These are phyloP conservation scores for Callithrix jacchus DNA, from an alignment of 2,113 vertebrate genomes.

Conservation along the genomic window DNA sequence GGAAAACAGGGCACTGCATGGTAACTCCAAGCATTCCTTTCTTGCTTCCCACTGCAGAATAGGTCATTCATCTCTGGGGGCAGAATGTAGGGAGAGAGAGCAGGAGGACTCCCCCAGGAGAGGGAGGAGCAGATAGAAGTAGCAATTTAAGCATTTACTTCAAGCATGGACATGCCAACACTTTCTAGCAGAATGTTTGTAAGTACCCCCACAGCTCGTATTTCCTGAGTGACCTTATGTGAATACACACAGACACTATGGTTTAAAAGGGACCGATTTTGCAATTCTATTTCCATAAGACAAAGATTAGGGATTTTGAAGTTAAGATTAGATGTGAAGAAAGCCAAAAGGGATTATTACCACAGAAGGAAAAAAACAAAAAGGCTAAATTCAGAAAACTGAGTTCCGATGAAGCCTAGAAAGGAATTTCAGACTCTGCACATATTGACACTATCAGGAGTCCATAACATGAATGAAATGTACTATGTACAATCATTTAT, in stretches of 20 bases:
- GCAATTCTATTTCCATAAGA: neutral
- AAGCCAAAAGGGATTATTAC: neutral
- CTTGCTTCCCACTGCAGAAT: neutral
- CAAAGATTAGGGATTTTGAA: neutral
- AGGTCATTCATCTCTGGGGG: neutral
- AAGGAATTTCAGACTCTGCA: constrained; percentile 7
- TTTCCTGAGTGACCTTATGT: neutral
- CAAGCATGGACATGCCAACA: too few relatives aligned
- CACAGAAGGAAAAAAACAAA: neutral
- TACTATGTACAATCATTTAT: neutral
- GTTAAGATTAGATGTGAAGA: neutral
- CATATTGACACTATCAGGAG: neutral
- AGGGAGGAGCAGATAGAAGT: neutral
- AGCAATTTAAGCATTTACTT: neutral
- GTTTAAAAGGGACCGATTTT: neutral
- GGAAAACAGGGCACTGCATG: neutral
- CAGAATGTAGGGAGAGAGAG: neutral
- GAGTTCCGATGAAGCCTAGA: neutral
- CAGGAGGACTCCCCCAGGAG: neutral
- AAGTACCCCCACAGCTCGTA: neutral
- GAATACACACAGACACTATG: neutral
- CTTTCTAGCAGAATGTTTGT: neutral
- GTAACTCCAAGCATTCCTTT: neutral
- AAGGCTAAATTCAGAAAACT: constrained; percentile 5
- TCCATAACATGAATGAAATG: neutral